Conservation (phyloP, 2,797 vertebrate species). For the Chelon labrosus region DNA sequence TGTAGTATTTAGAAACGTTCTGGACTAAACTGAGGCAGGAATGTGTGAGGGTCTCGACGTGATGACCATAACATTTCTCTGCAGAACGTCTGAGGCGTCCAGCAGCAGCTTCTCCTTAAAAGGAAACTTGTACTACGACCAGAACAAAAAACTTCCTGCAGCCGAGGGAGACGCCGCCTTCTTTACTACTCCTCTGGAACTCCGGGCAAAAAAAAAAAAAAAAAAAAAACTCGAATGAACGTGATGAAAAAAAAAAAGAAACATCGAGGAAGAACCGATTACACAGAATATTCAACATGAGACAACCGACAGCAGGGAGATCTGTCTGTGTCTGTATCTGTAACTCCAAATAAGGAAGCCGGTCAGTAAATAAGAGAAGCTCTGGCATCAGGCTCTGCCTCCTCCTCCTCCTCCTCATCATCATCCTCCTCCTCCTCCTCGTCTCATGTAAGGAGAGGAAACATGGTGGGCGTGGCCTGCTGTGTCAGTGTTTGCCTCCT, state of each 20-base stretch:
- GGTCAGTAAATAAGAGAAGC: conserved; percentile 67
- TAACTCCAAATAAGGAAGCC: conserved; percentile 78
- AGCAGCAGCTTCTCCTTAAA: conserved; percentile 41
- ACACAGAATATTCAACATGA: conserved; percentile 3
- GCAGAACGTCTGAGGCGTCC: not conserved
- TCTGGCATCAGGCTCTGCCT: conserved; percentile 39
- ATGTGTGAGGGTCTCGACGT: not conserved
- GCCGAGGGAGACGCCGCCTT: not conserved
- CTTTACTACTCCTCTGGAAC: not conserved
- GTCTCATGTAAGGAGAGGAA: conserved; percentile 49
- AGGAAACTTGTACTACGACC: conserved; percentile 38
- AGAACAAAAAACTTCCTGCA: conserved; percentile 28
- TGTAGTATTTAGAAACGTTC: no score
- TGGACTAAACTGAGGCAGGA: conserved; percentile 7
- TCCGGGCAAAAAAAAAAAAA: no score
- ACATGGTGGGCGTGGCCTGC: conserved; percentile 32
- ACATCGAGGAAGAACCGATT: not conserved
- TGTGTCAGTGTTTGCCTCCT: no score
- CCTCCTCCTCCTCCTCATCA: conserved; percentile 23
- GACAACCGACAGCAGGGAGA: conserved; percentile 6
- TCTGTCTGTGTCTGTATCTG: conserved; percentile 6
- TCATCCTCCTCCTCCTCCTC: conserved; percentile 1
- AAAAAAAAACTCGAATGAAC: no score
- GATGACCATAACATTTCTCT: not conserved
- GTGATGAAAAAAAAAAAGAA: not conserved